Evolutionary conservation across 2,113 vertebrate species (phyloP).

Genomic region (Siniperca knerii): DNA sequence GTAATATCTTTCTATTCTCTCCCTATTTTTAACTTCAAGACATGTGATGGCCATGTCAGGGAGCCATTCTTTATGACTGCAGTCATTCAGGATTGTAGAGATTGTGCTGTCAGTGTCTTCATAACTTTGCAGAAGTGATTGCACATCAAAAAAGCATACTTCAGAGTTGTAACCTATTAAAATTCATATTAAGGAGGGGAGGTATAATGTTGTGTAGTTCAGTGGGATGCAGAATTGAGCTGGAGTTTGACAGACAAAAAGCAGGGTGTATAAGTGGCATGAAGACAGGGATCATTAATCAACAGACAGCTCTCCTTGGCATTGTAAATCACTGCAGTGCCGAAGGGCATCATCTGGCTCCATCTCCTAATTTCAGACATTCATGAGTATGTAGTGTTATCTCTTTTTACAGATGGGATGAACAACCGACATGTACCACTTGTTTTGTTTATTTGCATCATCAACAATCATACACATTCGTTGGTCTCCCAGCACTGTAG

Average conservation of each 20-base stretch:
- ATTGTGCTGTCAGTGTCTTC: conserved; percentile 5
- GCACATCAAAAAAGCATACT: conserved; percentile 33
- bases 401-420: conserved; percentile 40
- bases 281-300: conserved; percentile 61
- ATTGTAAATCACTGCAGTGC: conserved; percentile 45
- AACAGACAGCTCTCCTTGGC: conserved; percentile 42
- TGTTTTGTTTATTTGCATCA: conserved; percentile 88
- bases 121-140: conserved; percentile 15
- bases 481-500: conserved; percentile 93
- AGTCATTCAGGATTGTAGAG: conserved; percentile 20
- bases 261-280: conserved; percentile 39
- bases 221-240: conserved; percentile 18
- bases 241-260: conserved; percentile 46
- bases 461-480: conserved; percentile 92
- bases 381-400: background rate
- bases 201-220: conserved; percentile 15
- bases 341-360: conserved; percentile 55
- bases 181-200: conserved; percentile 16
- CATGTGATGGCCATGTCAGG: background rate
- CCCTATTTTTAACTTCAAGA: conserved; percentile 20
- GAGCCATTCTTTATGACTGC: conserved; percentile 19
- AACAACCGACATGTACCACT: conserved; percentile 72
- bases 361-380: conserved; percentile 40
- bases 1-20: background rate
- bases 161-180: conserved; percentile 22